Percentiles rank a stretch among this genome's conserved stretches.
phyloP scores from a whole-genome alignment of 1,140 invertebrate genomes.

The Glomeris maerens region DNA sequence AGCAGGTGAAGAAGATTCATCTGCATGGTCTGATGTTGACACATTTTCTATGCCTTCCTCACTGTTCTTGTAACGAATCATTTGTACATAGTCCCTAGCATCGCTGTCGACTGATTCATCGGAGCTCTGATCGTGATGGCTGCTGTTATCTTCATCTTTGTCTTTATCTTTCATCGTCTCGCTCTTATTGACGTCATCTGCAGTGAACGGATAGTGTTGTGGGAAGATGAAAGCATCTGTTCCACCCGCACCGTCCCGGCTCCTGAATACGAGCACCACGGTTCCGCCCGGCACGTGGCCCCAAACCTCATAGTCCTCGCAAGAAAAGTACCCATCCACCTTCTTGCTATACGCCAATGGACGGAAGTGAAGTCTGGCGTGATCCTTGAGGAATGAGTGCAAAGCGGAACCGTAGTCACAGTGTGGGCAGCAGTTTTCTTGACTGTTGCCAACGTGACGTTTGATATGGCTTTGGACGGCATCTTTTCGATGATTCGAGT shows the following conservation, averaged over 20 bases:
- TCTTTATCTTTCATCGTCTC: not conserved
- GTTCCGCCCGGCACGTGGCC: not conserved
- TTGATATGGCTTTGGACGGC: conserved; percentile 56
- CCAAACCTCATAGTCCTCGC: conserved; percentile 20
- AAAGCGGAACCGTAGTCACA: conserved; percentile 69
- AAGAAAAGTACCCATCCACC: conserved; percentile 44
- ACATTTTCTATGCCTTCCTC: not conserved
- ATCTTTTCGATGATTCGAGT: conserved; percentile 53
- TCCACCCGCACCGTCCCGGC: conserved; percentile 6
- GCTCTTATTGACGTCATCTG: not conserved
- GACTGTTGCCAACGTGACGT: conserved; percentile 45
- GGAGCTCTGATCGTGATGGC: not conserved
- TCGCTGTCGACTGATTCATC: not conserved
- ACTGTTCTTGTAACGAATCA: not conserved
- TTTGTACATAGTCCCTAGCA: not conserved
- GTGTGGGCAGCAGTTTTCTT: conserved; percentile 51
- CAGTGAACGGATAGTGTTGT: not conserved
- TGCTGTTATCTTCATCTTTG: not conserved
- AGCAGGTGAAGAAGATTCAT: not conserved
- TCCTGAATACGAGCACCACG: not conserved
- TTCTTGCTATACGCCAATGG: conserved; percentile 37
- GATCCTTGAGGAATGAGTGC: conserved; percentile 58
- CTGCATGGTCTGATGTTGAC: not conserved
- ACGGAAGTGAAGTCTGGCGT: conserved; percentile 61
- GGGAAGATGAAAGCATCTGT: not conserved